Conservation (phyloP, 1,140 invertebrate species). For the Drosophila suzukii region DNA sequence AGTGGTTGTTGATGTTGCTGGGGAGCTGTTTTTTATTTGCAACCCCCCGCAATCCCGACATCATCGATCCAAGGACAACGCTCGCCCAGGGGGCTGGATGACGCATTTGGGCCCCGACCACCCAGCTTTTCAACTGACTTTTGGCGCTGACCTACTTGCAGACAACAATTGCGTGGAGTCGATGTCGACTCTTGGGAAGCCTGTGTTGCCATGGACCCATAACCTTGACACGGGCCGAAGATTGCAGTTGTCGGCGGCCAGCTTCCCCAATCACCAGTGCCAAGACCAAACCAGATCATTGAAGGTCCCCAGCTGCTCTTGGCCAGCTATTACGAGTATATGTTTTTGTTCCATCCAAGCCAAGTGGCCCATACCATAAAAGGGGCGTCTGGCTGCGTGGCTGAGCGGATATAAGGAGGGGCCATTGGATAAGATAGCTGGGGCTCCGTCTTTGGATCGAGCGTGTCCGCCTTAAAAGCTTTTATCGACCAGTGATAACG, state of each 20-base stretch:
- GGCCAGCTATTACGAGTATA: constrained; percentile 3
- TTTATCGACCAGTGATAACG: constrained; percentile 69
- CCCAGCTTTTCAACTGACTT: constrained; percentile 12
- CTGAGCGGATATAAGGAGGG: constrained; percentile 21
- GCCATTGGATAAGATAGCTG: constrained; percentile 62
- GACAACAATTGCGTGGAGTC: constrained; percentile 43
- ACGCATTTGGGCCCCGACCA: constrained; percentile 27
- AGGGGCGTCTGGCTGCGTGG: constrained; percentile 41
- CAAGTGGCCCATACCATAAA: constrained; percentile 53
- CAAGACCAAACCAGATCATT: constrained; percentile 9
- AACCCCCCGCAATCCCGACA: constrained; percentile 32
- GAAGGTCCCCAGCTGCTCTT: constrained; percentile 35
- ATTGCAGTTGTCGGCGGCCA: constrained; percentile 25
- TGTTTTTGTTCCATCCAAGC: background rate
- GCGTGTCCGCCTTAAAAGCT: constrained; percentile 40
- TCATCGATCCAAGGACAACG: constrained; percentile 59
- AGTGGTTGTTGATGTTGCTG: constrained; percentile 36
- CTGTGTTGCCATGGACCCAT: constrained; percentile 8
- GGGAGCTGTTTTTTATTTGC: constrained; percentile 50
- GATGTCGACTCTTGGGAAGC: background rate
- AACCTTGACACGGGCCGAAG: constrained; percentile 38
- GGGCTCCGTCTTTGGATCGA: constrained; percentile 24
- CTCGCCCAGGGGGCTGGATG: constrained; percentile 36
- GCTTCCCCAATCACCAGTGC: background rate
- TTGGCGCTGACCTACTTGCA: constrained; percentile 40